Evolutionary conservation across 92 coral and sea anemone genomes (phyloP).

Genomic region (Porites divaricata): DNA sequence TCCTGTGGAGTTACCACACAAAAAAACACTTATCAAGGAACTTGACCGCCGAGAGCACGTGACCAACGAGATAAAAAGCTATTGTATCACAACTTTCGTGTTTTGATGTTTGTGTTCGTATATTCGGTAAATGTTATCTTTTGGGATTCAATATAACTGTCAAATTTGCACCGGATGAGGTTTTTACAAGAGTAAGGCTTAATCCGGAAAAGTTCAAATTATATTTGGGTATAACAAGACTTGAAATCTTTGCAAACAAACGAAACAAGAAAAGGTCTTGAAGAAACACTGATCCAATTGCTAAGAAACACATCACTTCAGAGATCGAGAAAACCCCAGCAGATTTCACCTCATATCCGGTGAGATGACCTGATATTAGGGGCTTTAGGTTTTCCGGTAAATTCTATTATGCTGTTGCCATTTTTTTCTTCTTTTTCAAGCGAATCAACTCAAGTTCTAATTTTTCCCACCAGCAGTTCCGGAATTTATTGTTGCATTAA

Average conservation of each 20-base stretch:
- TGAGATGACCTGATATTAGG: neutral
- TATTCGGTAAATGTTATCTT: slow-evolving; percentile 5
- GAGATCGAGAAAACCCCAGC: neutral
- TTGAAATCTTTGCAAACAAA: neutral
- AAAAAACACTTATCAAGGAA: no score
- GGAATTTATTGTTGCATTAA: slow-evolving; percentile 9
- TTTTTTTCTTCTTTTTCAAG: neutral
- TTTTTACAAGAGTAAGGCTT: neutral
- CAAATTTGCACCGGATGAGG: slow-evolving; percentile 1
- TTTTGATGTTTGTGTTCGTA: neutral
- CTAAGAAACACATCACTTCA: neutral
- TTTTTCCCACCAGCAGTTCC: slow-evolving; percentile 12
- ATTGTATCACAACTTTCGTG: slow-evolving; percentile 6
- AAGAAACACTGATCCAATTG: neutral
- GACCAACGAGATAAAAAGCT: neutral
- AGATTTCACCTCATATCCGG: neutral
- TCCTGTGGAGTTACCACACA: neutral
- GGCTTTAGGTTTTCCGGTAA: slow-evolving; percentile 11
- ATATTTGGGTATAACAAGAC: neutral
- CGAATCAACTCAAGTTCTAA: neutral
- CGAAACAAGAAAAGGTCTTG: neutral
- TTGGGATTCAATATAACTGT: slow-evolving; percentile 3
- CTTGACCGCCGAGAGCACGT: neutral
- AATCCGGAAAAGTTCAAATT: slow-evolving; percentile 12
- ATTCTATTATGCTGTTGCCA: neutral